Base-by-base conservation (phyloP, 1,140 invertebrate genomes). In the Bilobella aurantiaca region DNA sequence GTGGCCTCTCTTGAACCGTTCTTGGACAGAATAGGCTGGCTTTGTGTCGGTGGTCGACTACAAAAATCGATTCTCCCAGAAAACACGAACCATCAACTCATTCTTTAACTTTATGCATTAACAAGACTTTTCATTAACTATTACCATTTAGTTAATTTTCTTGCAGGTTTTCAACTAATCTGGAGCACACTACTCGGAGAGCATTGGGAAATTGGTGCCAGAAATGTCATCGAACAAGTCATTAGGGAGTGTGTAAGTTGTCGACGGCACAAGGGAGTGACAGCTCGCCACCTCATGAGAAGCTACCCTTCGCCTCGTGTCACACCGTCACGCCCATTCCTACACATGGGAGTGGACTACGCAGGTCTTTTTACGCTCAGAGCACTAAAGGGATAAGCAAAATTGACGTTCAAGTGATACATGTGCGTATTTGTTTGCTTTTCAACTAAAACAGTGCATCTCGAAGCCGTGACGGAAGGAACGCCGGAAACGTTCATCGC, bases 1-100 rank as follows among this genome's bases (percentile, higher is more conserved):
- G 25, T 23, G 25, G 25, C 37, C n/a, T 42, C 37, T 12, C n/a
- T 8, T 8, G 37, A 42, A n/a, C 8, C 37, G 8, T 42, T 42
- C 37, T n/a, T 42, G 8, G 77, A 79, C 65, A n/a, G 74, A 21
- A 21, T 73, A 18, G 74, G 74, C 12, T 56, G 77, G 18, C 49
- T 80, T 49, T 67, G 78, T 30, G 77, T 79, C 0, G 78, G 78
- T 1, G 76, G 78, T 27, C 62, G 78, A 63, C 42, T 80, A 3
- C 60, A 62, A 25, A 60, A 77, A 42, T 66, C 76, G 0, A 57
- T 60, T 27, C 21, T 68, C 27, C 5, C 73, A 53, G 62, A 65
- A 56, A 65, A 73, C 57, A 64, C 65, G 30, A 74, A 73, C 63
- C 68, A 75, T 71, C 75, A n/a, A n/a, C n/a, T 74, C 16, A 74